A percentile compares a stretch with the other conserved stretches of the same genome.
Evolutionary conservation across 2,888 invertebrate species (phyloP).

Genomic region (Pseudococcus jackbeardsleyi): DNA sequence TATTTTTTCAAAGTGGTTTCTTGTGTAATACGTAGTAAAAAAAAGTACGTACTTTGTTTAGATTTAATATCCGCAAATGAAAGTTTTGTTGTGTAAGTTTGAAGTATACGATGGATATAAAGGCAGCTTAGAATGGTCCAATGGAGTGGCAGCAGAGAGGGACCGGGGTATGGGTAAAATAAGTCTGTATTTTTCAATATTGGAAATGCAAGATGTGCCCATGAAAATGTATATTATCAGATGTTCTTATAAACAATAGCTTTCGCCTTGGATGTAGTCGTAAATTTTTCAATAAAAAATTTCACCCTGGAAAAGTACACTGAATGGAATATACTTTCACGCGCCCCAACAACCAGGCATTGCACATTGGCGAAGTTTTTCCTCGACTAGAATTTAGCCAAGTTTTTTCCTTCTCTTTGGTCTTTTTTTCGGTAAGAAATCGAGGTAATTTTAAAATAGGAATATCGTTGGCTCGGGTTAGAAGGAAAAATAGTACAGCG

Average conservation of each 20-base stretch:
- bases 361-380: constrained; percentile 15
- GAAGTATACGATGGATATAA: not conserved
- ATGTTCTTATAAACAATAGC: constrained; percentile 32
- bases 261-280: not conserved
- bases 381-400: not conserved
- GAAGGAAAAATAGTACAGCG: not conserved
- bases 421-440: not conserved
- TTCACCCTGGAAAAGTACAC: not conserved
- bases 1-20: constrained; percentile 27
- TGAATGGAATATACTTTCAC: too few species aligned
- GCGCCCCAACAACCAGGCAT: not conserved
- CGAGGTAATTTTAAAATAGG: constrained; percentile 27
- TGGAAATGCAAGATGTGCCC: constrained; percentile 41
- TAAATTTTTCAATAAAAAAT: constrained; percentile 46
- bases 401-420: not conserved
- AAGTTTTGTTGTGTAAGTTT: constrained; percentile 40
- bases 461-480: not conserved
- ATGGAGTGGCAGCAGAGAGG: not conserved
- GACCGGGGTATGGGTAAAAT: not conserved
- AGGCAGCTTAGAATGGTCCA: not conserved
- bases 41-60: constrained; percentile 39
- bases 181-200: constrained; percentile 31
- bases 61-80: constrained; percentile 45
- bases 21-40: constrained; percentile 27
- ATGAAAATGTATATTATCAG: constrained; percentile 33